Percentiles rank a stretch among this genome's conserved stretches.
phyloP scores from a whole-genome alignment of 2,888 invertebrate genomes.

The Augochlorella aurata region DNA sequence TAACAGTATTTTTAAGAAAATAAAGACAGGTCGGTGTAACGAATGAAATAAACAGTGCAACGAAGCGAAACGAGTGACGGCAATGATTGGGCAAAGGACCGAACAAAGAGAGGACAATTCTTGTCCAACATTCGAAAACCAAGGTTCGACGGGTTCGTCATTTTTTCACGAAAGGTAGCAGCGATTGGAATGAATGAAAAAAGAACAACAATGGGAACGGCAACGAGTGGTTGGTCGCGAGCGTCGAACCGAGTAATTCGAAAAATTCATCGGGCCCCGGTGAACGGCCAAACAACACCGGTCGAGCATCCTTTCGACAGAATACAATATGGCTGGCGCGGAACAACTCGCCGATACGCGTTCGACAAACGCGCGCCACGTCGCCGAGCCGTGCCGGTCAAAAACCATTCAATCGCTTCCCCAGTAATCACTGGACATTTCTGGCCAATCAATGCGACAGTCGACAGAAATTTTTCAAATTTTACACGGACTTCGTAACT shows the following conservation, averaged over 20 bases:
- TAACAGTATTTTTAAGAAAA: too few species aligned
- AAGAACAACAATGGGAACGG: slow-evolving; percentile 13
- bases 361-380: slow-evolving; percentile 16
- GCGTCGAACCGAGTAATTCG: slow-evolving; percentile 34
- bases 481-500: background rate
- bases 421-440: slow-evolving; percentile 2
- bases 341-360: slow-evolving; percentile 27
- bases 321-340: slow-evolving; percentile 34
- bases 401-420: slow-evolving; percentile 5
- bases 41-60: background rate
- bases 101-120: background rate
- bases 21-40: too few species aligned
- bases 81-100: background rate
- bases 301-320: slow-evolving; percentile 22
- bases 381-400: background rate
- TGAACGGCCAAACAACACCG: slow-evolving; percentile 29
- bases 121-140: background rate
- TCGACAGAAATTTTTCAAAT: background rate
- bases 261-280: slow-evolving; percentile 52
- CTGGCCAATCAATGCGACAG: slow-evolving; percentile 1
- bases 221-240: slow-evolving; percentile 15
- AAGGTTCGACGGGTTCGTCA: background rate
- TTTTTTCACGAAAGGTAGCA: background rate
- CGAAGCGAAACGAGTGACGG: background rate
- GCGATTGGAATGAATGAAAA: background rate